phyloP scores from a whole-genome alignment of 2,113 vertebrate species.

The Dendropsophus ebraccatus region DNA sequence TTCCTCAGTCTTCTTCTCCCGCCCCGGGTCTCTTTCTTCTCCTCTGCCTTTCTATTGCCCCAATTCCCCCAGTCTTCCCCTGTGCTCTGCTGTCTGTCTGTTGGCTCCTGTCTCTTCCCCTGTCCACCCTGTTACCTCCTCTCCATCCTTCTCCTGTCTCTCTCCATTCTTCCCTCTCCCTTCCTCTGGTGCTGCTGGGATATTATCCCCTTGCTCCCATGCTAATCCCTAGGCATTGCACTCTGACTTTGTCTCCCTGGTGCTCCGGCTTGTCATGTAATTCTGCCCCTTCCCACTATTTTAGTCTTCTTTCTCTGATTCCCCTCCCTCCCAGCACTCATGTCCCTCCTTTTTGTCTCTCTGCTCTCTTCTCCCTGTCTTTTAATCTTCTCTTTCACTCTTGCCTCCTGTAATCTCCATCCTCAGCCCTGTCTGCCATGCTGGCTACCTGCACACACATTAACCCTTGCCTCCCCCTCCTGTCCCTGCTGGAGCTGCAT shows the following conservation, averaged over 20 bases:
- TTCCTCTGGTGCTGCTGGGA: too few species aligned
- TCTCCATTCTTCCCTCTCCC: not conserved
- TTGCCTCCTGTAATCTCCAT: conserved; percentile 21
- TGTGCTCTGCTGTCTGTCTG: not conserved
- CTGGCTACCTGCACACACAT: not conserved
- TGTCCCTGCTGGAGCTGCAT: not conserved
- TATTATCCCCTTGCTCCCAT: not conserved
- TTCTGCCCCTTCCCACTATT: conserved; percentile 25
- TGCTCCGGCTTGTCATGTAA: conserved; percentile 26
- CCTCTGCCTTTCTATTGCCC: not conserved
- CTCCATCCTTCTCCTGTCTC: conserved; percentile 13
- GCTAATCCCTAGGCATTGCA: not conserved
- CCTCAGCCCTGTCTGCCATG: conserved; percentile 11
- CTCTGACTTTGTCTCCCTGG: not conserved
- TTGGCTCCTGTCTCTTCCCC: not conserved
- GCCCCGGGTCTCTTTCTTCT: conserved; percentile 6
- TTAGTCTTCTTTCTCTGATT: conserved; percentile 8
- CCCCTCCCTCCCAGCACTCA: conserved; percentile 15
- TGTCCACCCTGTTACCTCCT: not conserved
- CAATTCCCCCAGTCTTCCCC: not conserved
- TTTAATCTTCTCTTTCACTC: conserved; percentile 31
- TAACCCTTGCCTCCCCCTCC: not conserved
- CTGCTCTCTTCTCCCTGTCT: conserved; percentile 18
- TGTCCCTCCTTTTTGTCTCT: conserved; percentile 44
- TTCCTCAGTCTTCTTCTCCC: conserved; percentile 41